phyloP scores from a whole-genome alignment of 1,140 invertebrate genomes.

The Sitophilus oryzae region DNA sequence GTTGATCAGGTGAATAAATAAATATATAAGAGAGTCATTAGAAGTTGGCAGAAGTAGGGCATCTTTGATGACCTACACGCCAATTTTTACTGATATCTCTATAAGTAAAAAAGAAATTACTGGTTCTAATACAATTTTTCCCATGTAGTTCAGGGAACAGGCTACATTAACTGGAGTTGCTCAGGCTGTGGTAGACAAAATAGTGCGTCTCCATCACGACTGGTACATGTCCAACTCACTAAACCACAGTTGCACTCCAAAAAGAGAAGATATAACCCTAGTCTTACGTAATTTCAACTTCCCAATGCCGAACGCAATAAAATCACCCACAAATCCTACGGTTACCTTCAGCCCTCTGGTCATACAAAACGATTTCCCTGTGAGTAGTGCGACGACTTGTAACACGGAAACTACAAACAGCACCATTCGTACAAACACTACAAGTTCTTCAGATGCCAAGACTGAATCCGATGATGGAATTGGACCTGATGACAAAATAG shows the following conservation, averaged over 20 bases:
- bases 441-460: constrained; percentile 35
- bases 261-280: constrained; percentile 76
- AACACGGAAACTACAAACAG: constrained; percentile 23
- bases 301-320: constrained; percentile 59
- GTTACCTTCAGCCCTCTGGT: constrained; percentile 57
- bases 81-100: no score
- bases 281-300: constrained; percentile 84
- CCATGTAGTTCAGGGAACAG: constrained; percentile 68
- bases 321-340: constrained; percentile 48
- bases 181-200: constrained; percentile 81
- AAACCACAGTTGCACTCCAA: constrained; percentile 46
- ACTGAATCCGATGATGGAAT: constrained; percentile 28
- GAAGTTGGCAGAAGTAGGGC: neutral
- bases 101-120: no score
- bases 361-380: constrained; percentile 23
- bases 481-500: constrained; percentile 48
- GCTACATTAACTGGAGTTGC: constrained; percentile 75
- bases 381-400: constrained; percentile 22
- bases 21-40: neutral
- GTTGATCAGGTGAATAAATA: constrained; percentile 59
- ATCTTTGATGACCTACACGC: no score
- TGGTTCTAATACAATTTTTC: constrained; percentile 40
- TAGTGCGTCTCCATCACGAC: constrained; percentile 77
- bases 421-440: constrained; percentile 35
- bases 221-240: constrained; percentile 61